Evolutionary conservation across 2,797 vertebrate species (phyloP).

Genomic region (Toxotes lorentzi): DNA sequence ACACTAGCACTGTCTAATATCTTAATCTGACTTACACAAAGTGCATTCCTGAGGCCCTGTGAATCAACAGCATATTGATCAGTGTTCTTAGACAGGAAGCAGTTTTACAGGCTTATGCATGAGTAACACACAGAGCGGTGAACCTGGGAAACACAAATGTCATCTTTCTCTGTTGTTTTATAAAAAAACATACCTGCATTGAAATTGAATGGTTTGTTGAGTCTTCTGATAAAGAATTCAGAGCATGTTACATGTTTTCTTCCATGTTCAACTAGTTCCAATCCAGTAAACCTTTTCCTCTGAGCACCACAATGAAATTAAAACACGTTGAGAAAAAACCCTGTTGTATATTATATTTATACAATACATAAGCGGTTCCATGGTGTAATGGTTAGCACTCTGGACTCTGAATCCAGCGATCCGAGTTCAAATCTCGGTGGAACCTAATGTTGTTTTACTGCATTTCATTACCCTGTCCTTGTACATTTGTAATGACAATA

Average conservation of each 20-base stretch:
- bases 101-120: not conserved
- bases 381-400: conserved; percentile 72
- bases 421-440: conserved; percentile 78
- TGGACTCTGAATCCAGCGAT: conserved; percentile 75
- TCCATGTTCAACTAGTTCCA: not conserved
- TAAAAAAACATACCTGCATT: not conserved
- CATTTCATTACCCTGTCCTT: no score
- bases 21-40: not conserved
- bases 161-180: not conserved
- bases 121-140: not conserved
- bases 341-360: not conserved
- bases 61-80: conserved; percentile 19
- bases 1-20: not conserved
- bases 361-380: no score
- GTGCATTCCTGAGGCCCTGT: not conserved
- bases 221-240: not conserved
- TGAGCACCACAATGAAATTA: not conserved
- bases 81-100: not conserved
- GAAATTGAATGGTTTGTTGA: not conserved
- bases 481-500: no score
- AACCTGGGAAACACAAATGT: no score
- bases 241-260: not conserved
- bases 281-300: not conserved
- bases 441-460: no score
- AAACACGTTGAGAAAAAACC: not conserved